phyloP scores from a whole-genome alignment of 2,888 invertebrate species.

The Ornithoptera priamus region DNA sequence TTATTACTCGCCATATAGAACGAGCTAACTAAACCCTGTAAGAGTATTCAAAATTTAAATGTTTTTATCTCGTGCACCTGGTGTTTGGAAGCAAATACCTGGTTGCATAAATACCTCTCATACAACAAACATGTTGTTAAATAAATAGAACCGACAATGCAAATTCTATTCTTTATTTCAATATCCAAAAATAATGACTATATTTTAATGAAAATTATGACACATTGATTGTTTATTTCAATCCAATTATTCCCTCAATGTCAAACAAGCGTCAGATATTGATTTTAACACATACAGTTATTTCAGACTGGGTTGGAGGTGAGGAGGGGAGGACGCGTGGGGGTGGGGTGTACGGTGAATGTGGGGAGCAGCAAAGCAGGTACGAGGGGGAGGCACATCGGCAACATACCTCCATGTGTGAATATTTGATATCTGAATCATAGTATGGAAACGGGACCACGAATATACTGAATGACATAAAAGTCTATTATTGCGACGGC shows the following conservation, averaged over 20 bases:
- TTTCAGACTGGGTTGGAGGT: slow-evolving; percentile 54
- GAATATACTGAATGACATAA: slow-evolving; percentile 43
- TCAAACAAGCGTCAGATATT: slow-evolving; percentile 71
- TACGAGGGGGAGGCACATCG: slow-evolving; percentile 57
- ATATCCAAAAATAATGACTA: background rate
- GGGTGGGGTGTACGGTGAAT: slow-evolving; percentile 35
- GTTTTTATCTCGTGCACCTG: too few relatives aligned
- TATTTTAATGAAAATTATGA: background rate
- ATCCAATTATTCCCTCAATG: slow-evolving; percentile 42
- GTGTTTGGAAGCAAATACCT: too few relatives aligned
- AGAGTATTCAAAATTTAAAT: too few relatives aligned
- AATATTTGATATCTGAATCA: slow-evolving; percentile 78
- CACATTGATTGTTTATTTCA: slow-evolving; percentile 15
- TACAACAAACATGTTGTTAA: too few relatives aligned
- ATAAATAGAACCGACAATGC: too few relatives aligned
- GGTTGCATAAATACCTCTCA: too few relatives aligned
- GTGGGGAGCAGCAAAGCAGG: slow-evolving; percentile 33
- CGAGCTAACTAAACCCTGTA: too few relatives aligned
- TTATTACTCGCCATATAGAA: too few relatives aligned
- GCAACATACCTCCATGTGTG: slow-evolving; percentile 73
- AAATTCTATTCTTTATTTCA: too few relatives aligned
- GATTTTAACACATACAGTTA: slow-evolving; percentile 77
- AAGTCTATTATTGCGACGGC: background rate
- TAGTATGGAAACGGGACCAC: slow-evolving; percentile 61
- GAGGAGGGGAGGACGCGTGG: slow-evolving; percentile 25